A percentile compares a stretch with the other conserved stretches of the same genome.
phyloP scores from a whole-genome alignment of 2,888 invertebrate species.

The Neoitamus cyanurus region DNA sequence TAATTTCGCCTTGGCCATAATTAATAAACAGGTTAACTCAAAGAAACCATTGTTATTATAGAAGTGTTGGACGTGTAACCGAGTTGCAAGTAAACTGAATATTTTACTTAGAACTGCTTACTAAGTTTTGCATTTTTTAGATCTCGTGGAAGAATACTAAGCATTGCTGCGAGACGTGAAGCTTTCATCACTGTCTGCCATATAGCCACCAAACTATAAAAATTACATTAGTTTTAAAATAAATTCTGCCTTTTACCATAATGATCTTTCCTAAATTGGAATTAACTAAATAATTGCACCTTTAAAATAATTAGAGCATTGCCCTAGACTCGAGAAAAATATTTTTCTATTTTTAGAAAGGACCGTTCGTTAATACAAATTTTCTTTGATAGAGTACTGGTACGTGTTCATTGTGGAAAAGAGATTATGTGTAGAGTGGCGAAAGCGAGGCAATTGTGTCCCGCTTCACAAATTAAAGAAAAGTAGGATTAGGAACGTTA shows the following conservation, averaged over 20 bases:
- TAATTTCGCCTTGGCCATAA: slow-evolving; percentile 76
- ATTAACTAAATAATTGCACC: not conserved
- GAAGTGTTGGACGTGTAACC: slow-evolving; percentile 76
- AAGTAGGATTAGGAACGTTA: too few species aligned
- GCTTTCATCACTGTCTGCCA: slow-evolving; percentile 70
- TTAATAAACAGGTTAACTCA: slow-evolving; percentile 73
- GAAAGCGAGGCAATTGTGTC: too few species aligned
- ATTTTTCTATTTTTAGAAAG: not conserved
- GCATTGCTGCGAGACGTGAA: slow-evolving; percentile 61
- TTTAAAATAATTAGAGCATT: too few species aligned
- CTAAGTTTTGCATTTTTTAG: slow-evolving; percentile 70
- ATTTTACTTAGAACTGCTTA: not conserved
- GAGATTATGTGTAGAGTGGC: slow-evolving; percentile 85
- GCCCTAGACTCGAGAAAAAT: not conserved
- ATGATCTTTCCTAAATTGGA: not conserved
- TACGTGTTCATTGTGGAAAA: slow-evolving; percentile 81
- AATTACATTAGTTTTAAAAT: not conserved
- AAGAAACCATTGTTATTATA: slow-evolving; percentile 71
- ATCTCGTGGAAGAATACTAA: slow-evolving; percentile 66
- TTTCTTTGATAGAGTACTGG: slow-evolving; percentile 94
- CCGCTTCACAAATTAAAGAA: too few species aligned
- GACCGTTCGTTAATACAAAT: slow-evolving; percentile 66
- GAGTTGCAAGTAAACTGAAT: slow-evolving; percentile 71
- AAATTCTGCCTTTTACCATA: not conserved
- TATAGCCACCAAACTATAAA: slow-evolving; percentile 82